Percentiles rank a stretch among this genome's conserved stretches.
Conservation (phyloP, 2,888 invertebrate species). For the Allolobophora icterica region DNA sequence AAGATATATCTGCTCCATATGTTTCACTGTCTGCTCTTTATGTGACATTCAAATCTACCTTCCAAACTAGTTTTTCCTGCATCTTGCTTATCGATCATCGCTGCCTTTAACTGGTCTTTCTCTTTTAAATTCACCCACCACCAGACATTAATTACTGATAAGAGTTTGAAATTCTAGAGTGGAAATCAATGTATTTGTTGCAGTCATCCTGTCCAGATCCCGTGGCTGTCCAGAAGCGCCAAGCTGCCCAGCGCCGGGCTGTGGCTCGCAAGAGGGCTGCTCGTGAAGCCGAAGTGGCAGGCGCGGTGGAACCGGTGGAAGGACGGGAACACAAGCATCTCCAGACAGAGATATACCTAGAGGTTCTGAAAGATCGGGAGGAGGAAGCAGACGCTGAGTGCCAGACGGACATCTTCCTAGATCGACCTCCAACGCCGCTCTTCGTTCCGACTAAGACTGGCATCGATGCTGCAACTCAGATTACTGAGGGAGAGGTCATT, state of each 20-base stretch:
- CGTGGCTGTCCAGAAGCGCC: conserved; percentile 17
- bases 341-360: conserved; percentile 78
- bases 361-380: conserved; percentile 60
- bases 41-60: no score
- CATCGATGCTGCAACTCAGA: conserved; percentile 82
- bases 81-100: neutral
- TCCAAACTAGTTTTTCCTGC: neutral
- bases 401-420: conserved; percentile 85
- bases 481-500: conserved; percentile 82
- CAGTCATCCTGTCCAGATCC: conserved; percentile 13
- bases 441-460: conserved; percentile 82
- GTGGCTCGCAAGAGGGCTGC: conserved; percentile 1
- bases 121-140: neutral
- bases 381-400: conserved; percentile 78
- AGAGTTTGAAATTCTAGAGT: no score
- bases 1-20: no score
- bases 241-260: conserved; percentile 11
- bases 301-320: conserved; percentile 76
- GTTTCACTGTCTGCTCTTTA: no score
- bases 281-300: neutral
- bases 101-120: neutral
- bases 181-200: neutral
- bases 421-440: conserved; percentile 80
- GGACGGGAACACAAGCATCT: conserved; percentile 85
- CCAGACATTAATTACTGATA: neutral